phyloP scores from a whole-genome alignment of 2,888 invertebrate species.

The Oeneis ivallda region DNA sequence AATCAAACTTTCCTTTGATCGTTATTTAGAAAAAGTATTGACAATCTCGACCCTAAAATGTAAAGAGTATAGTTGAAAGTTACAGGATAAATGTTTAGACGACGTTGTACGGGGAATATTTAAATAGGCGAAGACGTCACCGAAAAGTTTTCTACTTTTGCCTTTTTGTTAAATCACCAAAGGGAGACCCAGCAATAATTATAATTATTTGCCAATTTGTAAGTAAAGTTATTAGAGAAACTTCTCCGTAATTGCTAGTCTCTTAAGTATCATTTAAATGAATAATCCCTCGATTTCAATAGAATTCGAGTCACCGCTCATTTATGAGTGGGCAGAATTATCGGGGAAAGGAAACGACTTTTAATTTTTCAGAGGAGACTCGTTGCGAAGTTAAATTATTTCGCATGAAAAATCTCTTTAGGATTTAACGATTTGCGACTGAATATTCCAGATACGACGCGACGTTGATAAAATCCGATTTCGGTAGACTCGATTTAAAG shows the following conservation, averaged over 20 bases:
- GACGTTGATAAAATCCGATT: slow-evolving; percentile 52
- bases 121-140: slow-evolving; percentile 72
- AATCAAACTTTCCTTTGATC: slow-evolving; percentile 80
- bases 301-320: slow-evolving; percentile 56
- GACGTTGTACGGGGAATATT: slow-evolving; percentile 65
- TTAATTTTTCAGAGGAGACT: slow-evolving; percentile 61
- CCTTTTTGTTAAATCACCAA: slow-evolving; percentile 76
- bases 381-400: slow-evolving; percentile 71
- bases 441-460: slow-evolving; percentile 57
- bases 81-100: slow-evolving; percentile 48
- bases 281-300: slow-evolving; percentile 68
- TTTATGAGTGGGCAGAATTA: slow-evolving; percentile 57
- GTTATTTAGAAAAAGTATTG: slow-evolving; percentile 56
- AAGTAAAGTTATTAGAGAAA: slow-evolving; percentile 65
- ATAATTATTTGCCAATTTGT: slow-evolving; percentile 80
- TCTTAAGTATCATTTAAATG: slow-evolving; percentile 74
- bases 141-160: slow-evolving; percentile 71
- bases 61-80: slow-evolving; percentile 51
- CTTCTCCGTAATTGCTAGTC: slow-evolving; percentile 67
- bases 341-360: slow-evolving; percentile 56
- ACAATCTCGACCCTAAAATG: slow-evolving; percentile 54
- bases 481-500: slow-evolving; percentile 45
- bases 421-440: slow-evolving; percentile 60
- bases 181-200: slow-evolving; percentile 73
- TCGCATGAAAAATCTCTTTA: slow-evolving; percentile 66